These are phyloP conservation scores for Diabrotica balteata DNA, from an alignment of 2,888 invertebrate genomes.

Conservation along the genomic window DNA sequence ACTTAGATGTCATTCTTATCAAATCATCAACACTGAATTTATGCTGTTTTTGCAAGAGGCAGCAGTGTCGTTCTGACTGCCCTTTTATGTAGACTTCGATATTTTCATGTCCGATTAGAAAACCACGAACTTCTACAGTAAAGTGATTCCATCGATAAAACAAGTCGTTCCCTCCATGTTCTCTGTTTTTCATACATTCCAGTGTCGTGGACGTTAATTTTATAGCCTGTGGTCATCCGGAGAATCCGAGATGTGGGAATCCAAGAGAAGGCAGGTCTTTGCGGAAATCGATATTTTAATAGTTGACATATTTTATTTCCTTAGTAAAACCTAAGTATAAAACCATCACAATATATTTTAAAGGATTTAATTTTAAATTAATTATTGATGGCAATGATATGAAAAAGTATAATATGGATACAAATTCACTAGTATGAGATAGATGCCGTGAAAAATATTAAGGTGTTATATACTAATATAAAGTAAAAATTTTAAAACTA, in stretches of 20 bases:
- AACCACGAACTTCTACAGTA: conserved; percentile 43
- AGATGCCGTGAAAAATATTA: too few species aligned
- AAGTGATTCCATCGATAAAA: conserved; percentile 38
- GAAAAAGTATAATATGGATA: too few species aligned
- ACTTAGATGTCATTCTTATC: conserved; percentile 24
- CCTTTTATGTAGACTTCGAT: conserved; percentile 44
- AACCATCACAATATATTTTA: too few species aligned
- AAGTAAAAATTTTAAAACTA: too few species aligned
- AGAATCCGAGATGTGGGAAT: conserved; percentile 8
- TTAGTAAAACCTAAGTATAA: too few species aligned
- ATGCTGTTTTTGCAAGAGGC: conserved; percentile 30
- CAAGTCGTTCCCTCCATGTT: conserved; percentile 29
- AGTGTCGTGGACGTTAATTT: conserved; percentile 26
- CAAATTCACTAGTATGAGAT: too few species aligned
- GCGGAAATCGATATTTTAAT: too few species aligned
- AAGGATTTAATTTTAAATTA: too few species aligned
- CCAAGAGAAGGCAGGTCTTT: too few species aligned
- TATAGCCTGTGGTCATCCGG: conserved; percentile 6
- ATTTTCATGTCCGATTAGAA: conserved; percentile 44
- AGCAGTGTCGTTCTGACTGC: conserved; percentile 30
- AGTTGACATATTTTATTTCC: too few species aligned
- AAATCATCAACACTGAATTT: conserved; percentile 28
- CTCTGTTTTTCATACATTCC: conserved; percentile 35
- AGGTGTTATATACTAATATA: too few species aligned
- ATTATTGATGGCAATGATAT: too few species aligned